Evolutionary conservation across 2,888 invertebrate genomes (phyloP), one percentile per base, ranked within the genome.

Genomic region (Monoplex corrugatus): DNA sequence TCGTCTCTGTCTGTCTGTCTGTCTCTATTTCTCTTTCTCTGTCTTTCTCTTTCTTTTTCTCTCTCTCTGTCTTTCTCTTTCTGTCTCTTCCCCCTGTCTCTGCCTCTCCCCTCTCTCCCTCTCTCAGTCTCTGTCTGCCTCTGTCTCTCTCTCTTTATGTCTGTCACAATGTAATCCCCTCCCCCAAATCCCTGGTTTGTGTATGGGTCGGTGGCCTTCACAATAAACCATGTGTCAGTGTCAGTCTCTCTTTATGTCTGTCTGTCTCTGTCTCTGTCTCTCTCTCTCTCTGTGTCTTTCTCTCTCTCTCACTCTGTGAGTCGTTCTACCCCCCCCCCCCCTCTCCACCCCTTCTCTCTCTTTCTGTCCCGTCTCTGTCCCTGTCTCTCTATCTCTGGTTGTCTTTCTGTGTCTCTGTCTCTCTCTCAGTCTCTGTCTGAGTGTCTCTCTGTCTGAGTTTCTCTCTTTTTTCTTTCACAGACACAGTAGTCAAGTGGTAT

Each of bases 11-110:
- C n/a, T n/a, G n/a, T n/a, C n/a, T n/a, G n/a, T n/a, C n/a, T n/a
- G n/a, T n/a, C n/a, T n/a, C n/a, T 50, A 13, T n/a, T n/a, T n/a
- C n/a, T n/a, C n/a, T 50, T 19, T 23, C 13, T 28, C 38, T 43
- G 68, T 50, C 38, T 88, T 40, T 57, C 40, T 82, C 57, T 43
- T 28, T 40, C 82, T 44, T 35, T 38, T 5, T 50, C 45, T 44
- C 87, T 19, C 72, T 72, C 87, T 87, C 23, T 68, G 43, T 50
- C 57, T 86, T 43, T 57, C 38, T 8, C 63, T 57, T 16, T 57
- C 5, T 86, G 32, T 86, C 57, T 57, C 75, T 78, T n/a, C n/a
- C n/a, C n/a, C n/a, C n/a, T n/a, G n/a, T n/a, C n/a, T n/a, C n/a
- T n/a, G n/a, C n/a, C n/a, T n/a, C n/a, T n/a, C n/a, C n/a, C n/a